These are phyloP conservation scores for Dromas ardeola DNA, from an alignment of 2,113 vertebrate genomes.

Conservation along the genomic window DNA sequence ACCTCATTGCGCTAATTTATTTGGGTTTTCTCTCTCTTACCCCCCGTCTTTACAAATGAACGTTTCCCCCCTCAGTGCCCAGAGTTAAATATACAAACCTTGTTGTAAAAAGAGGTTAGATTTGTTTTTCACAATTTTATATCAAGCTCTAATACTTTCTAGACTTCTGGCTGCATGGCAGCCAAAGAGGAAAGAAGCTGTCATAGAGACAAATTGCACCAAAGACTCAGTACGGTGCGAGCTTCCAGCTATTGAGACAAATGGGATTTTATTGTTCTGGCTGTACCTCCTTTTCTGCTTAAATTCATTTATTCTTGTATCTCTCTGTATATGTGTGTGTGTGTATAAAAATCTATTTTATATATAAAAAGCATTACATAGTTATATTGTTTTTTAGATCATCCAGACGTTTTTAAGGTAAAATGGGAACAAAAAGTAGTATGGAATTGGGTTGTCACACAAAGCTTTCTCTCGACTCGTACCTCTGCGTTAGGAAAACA, in stretches of 20 bases:
- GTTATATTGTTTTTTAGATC: background rate
- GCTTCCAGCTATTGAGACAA: constrained; percentile 9
- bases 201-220: background rate
- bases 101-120: background rate
- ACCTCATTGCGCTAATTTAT: background rate
- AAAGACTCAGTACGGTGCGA: background rate
- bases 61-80: background rate
- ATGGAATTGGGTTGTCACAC: background rate
- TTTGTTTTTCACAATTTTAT: background rate
- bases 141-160: background rate
- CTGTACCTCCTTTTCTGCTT: background rate
- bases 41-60: background rate
- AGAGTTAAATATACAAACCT: background rate
- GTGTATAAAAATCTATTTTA: background rate
- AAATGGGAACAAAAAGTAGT: background rate
- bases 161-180: background rate
- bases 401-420: background rate
- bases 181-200: background rate
- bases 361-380: background rate
- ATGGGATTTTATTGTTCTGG: background rate
- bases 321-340: background rate
- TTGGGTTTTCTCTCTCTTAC: background rate
- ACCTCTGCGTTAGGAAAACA: background rate
- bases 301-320: background rate
- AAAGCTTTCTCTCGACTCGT: background rate